phyloP scores from a whole-genome alignment of 2,797 vertebrate genomes.

The Muscicapa striata region DNA sequence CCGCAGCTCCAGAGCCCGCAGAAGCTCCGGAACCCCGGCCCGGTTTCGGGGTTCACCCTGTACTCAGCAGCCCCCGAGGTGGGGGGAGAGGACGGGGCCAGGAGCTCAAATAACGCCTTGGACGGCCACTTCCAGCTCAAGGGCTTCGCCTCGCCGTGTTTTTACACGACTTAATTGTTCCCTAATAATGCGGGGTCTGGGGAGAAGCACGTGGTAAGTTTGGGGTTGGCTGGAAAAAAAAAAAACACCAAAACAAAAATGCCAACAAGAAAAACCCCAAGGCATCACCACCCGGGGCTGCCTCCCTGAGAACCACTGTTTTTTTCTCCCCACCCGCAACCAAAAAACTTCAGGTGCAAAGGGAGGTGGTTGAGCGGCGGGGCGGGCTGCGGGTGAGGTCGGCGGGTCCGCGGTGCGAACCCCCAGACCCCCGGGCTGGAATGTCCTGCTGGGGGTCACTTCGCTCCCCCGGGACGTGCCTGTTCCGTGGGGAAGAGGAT shows the following conservation, averaged over 20 bases:
- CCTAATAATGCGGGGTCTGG: neutral
- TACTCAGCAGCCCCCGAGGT: neutral
- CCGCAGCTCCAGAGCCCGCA: neutral
- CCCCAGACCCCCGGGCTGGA: neutral
- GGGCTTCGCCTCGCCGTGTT: conserved; percentile 1
- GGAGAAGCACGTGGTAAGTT: conserved; percentile 12
- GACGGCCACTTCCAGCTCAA: neutral
- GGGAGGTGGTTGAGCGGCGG: neutral
- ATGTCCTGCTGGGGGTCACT: neutral
- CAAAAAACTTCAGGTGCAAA: neutral
- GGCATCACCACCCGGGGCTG: neutral
- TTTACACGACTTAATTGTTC: conserved; percentile 28
- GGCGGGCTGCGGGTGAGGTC: neutral
- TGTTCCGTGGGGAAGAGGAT: rapidly evolving
- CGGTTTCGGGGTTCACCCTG: neutral
- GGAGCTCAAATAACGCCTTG: neutral
- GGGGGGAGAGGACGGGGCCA: neutral
- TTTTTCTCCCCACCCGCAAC: neutral
- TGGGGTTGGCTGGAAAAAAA: neutral
- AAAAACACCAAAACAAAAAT: neutral
- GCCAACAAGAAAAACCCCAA: neutral
- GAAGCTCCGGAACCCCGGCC: neutral
- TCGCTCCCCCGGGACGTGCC: too few species aligned
- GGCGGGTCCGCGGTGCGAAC: neutral
- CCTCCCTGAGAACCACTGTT: neutral